Percentiles rank a stretch among this genome's conserved stretches.
phyloP scores from a whole-genome alignment of 2,888 invertebrate species.

The Sesamia inferens region DNA sequence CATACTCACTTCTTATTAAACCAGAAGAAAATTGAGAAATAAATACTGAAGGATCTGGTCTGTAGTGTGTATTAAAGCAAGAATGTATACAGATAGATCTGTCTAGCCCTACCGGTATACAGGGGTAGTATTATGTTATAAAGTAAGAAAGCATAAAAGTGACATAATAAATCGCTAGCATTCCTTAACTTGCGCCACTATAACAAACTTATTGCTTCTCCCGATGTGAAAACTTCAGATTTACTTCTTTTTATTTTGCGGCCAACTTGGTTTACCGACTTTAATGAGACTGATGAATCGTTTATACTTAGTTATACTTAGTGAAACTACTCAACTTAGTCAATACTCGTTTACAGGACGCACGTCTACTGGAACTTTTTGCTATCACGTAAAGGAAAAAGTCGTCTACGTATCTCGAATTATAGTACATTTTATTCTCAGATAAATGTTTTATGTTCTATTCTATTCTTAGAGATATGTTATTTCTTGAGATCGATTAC shows the following conservation, averaged over 20 bases:
- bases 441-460: neutral
- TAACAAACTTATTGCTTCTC: constrained; percentile 73
- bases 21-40: too few species aligned
- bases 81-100: neutral
- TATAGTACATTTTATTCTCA: neutral
- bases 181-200: constrained; percentile 51
- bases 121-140: neutral
- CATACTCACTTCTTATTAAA: too few species aligned
- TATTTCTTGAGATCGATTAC: neutral
- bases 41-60: neutral
- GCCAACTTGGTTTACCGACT: constrained; percentile 72
- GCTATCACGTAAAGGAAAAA: neutral
- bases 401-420: neutral
- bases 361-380: constrained; percentile 7
- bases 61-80: neutral
- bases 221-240: constrained; percentile 77
- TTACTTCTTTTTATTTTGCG: constrained; percentile 76
- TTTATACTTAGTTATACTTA: constrained; percentile 62
- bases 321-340: constrained; percentile 49
- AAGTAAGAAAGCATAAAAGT: neutral
- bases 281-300: constrained; percentile 78
- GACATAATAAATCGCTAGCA: constrained; percentile 12
- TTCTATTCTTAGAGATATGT: neutral
- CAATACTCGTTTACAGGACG: constrained; percentile 41
- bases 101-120: neutral